phyloP scores from a whole-genome alignment of 2,888 invertebrate species.

The Drosophila koepferae region DNA sequence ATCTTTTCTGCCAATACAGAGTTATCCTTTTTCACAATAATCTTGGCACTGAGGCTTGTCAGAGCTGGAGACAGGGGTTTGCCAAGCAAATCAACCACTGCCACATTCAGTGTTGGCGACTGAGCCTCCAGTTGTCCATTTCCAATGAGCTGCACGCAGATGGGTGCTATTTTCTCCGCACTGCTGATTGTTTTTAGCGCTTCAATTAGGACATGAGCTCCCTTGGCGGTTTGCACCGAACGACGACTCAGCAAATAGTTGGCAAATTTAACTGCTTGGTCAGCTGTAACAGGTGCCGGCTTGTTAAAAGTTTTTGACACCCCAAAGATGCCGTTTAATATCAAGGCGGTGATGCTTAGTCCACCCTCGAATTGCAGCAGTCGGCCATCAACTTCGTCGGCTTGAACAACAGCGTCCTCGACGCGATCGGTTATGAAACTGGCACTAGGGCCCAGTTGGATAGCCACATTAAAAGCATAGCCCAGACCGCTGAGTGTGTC shows the following conservation, averaged over 20 bases:
- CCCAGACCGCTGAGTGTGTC: constrained; percentile 93
- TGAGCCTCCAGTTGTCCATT: constrained; percentile 91
- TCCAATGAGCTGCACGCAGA: constrained; percentile 92
- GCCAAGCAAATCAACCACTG: constrained; percentile 91
- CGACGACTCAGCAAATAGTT: constrained; percentile 95
- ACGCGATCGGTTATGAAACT: constrained; percentile 90
- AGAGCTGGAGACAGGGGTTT: constrained; percentile 86
- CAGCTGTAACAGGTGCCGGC: constrained; percentile 89
- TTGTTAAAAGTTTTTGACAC: constrained; percentile 88
- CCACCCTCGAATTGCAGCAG: constrained; percentile 97
- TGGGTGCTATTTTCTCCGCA: constrained; percentile 91
- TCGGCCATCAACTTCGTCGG: constrained; percentile 96
- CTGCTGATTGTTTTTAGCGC: constrained; percentile 88
- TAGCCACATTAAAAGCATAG: constrained; percentile 93
- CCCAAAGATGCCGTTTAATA: constrained; percentile 87
- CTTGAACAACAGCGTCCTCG: constrained; percentile 96
- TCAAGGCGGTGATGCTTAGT: constrained; percentile 90
- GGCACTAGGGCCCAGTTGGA: constrained; percentile 88
- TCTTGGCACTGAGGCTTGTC: constrained; percentile 76
- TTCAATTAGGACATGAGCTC: constrained; percentile 92
- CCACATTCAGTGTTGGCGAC: constrained; percentile 90
- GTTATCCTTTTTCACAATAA: constrained; percentile 86
- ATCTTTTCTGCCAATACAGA: constrained; percentile 87
- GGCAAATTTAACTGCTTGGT: constrained; percentile 94
- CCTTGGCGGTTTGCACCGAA: constrained; percentile 94